These are phyloP conservation scores for Dermatophagoides farinae DNA, from an alignment of 1,140 invertebrate species.

Conservation along the genomic window DNA sequence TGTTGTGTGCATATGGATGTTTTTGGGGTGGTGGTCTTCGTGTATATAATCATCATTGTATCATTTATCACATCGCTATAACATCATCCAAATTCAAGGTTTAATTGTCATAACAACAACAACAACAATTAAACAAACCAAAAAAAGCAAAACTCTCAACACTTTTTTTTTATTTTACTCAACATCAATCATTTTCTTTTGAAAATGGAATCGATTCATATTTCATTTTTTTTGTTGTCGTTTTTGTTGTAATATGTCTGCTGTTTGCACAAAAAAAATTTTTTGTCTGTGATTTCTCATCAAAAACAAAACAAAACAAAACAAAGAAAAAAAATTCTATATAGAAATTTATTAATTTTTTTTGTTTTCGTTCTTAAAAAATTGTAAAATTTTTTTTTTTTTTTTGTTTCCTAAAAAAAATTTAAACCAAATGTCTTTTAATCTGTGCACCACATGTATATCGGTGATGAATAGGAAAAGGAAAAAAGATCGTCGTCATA, in stretches of 20 bases:
- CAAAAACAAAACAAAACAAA: too few relatives aligned
- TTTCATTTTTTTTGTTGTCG: too few relatives aligned
- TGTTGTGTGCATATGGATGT: neutral
- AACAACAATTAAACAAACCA: too few relatives aligned
- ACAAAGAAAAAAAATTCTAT: neutral
- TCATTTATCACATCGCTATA: neutral
- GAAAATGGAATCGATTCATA: too few relatives aligned
- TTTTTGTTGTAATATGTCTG: neutral
- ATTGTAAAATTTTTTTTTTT: too few relatives aligned
- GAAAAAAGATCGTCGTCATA: neutral
- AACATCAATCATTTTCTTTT: neutral
- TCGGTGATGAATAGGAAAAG: neutral
- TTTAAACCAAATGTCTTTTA: neutral
- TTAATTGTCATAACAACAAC: neutral
- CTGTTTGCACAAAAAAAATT: neutral
- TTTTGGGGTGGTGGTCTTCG: neutral
- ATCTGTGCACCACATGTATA: neutral
- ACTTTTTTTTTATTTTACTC: too few relatives aligned
- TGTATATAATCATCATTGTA: neutral
- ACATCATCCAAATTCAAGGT: neutral
- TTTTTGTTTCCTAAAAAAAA: too few relatives aligned
- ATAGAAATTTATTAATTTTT: too few relatives aligned
- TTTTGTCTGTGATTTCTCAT: neutral
- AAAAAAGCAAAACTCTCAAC: too few relatives aligned
- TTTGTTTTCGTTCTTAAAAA: too few relatives aligned